These are phyloP conservation scores for Coptotermes formosanus DNA, from an alignment of 1,140 invertebrate species.

Conservation along the genomic window DNA sequence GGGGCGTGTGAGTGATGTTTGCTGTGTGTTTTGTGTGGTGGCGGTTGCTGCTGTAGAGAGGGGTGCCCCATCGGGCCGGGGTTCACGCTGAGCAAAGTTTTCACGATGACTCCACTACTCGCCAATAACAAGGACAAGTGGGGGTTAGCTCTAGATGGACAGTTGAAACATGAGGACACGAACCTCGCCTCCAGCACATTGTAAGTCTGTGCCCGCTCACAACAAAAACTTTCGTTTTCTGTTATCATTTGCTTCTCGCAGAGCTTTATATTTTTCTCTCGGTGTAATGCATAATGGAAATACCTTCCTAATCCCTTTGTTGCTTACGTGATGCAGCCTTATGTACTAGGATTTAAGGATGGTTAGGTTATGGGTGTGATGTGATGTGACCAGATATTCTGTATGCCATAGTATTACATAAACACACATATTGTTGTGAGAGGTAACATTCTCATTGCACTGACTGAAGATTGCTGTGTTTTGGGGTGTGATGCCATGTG, in stretches of 20 bases:
- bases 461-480: no score
- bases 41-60: slow-evolving; percentile 52
- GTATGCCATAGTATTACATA: neutral
- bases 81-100: slow-evolving; percentile 69
- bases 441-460: no score
- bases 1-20: slow-evolving; percentile 19
- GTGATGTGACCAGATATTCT: neutral
- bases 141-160: slow-evolving; percentile 69
- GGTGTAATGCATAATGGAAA: neutral
- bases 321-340: no score
- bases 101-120: slow-evolving; percentile 62
- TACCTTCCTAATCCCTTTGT: neutral
- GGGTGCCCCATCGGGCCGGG: slow-evolving; percentile 71
- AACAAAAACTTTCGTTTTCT: neutral
- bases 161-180: slow-evolving; percentile 74
- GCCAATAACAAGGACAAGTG: slow-evolving; percentile 69
- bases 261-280: neutral
- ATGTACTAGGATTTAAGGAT: no score
- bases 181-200: slow-evolving; percentile 83
- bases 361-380: neutral
- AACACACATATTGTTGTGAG: no score
- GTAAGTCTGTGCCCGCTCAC: slow-evolving; percentile 53
- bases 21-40: slow-evolving; percentile 31
- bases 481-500: no score
- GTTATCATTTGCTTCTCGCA: slow-evolving; percentile 8